phyloP scores from a whole-genome alignment of 92 coral and sea anemone genomes.

The Bergia sp. region DNA sequence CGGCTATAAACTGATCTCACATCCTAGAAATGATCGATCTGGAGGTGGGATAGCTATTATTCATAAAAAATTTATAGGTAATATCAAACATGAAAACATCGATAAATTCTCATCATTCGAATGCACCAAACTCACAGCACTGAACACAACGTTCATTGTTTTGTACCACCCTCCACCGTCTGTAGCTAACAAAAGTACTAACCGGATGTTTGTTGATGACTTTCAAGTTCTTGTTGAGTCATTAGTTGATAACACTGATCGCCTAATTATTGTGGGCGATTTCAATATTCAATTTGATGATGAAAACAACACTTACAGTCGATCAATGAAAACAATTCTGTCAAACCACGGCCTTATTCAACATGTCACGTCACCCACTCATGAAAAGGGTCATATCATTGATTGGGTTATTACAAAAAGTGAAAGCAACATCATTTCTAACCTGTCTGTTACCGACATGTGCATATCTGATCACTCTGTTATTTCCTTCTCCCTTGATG shows the following conservation, averaged over 20 bases:
- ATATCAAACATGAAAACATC: background rate
- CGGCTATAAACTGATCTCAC: background rate
- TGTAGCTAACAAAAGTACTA: background rate
- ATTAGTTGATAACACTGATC: background rate
- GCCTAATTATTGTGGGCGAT: background rate
- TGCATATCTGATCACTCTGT: background rate
- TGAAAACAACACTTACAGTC: background rate
- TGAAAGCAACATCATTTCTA: background rate
- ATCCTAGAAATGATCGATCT: background rate
- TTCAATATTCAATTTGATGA: background rate
- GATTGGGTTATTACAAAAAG: background rate
- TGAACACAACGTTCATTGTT: background rate
- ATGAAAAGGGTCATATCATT: background rate
- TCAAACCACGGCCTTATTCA: background rate
- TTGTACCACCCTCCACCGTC: background rate
- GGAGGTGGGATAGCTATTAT: background rate
- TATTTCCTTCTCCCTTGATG: background rate
- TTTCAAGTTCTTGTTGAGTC: background rate
- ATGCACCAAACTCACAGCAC: background rate
- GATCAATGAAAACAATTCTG: background rate
- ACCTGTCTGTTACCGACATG: background rate
- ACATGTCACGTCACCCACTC: background rate
- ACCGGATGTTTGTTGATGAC: background rate
- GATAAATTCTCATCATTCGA: background rate
- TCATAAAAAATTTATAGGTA: background rate